These are phyloP conservation scores for Cydia amplana DNA, from an alignment of 1,140 invertebrate species.

Conservation along the genomic window DNA sequence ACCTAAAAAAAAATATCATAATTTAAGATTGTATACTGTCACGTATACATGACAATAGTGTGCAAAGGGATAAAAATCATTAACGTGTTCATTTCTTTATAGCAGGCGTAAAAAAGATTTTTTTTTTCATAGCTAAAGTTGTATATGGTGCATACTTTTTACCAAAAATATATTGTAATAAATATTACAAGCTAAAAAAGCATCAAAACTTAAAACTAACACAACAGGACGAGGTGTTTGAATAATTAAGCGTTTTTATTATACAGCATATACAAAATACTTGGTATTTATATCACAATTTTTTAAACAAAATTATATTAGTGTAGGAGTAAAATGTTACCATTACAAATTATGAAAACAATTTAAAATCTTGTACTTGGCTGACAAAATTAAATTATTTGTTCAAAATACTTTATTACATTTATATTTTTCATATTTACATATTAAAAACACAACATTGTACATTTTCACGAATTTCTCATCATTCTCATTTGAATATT, in stretches of 20 bases:
- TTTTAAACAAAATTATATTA: neutral
- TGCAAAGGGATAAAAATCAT: neutral
- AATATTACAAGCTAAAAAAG: slow-evolving; percentile 6
- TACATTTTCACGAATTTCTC: too few species aligned
- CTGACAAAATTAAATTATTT: neutral
- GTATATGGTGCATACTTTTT: neutral
- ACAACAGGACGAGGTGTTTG: slow-evolving; percentile 13
- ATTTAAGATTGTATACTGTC: too few species aligned
- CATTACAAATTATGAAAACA: neutral
- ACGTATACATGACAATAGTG: neutral
- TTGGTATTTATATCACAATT: slow-evolving; percentile 29
- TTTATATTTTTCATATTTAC: too few species aligned
- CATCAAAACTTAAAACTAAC: slow-evolving; percentile 22
- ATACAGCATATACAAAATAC: slow-evolving; percentile 24
- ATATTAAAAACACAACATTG: too few species aligned
- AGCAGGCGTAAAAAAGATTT: neutral
- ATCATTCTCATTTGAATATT: too few species aligned
- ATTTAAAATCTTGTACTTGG: neutral
- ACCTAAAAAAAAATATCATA: too few species aligned
- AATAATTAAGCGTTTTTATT: slow-evolving; percentile 1
- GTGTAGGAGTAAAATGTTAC: neutral
- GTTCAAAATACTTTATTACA: too few species aligned
- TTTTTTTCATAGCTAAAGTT: neutral
- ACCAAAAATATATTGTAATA: slow-evolving; percentile 14
- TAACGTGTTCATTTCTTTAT: neutral